Percentiles rank a stretch among this genome's conserved stretches.
phyloP scores from a whole-genome alignment of 2,113 vertebrate genomes.

The Charina bottae region DNA sequence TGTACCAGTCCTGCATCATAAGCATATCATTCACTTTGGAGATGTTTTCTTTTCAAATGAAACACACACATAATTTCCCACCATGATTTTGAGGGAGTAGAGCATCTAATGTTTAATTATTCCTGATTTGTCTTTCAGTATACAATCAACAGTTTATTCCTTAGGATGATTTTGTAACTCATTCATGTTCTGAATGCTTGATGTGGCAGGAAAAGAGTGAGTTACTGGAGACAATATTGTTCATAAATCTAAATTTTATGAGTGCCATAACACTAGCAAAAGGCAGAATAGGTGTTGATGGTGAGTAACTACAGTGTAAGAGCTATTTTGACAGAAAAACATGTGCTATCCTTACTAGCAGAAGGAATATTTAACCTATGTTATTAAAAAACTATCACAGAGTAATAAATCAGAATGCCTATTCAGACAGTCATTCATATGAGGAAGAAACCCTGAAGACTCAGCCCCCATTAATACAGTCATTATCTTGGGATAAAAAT shows the following conservation, averaged over 20 bases:
- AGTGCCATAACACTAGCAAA: slow-evolving; percentile 26
- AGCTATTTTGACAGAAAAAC: background rate
- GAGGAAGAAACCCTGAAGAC: background rate
- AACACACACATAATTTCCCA: slow-evolving; percentile 43
- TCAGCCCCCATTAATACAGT: background rate
- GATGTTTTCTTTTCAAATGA: slow-evolving; percentile 46
- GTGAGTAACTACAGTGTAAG: background rate
- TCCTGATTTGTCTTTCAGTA: slow-evolving; percentile 61
- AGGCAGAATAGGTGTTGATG: slow-evolving; percentile 11
- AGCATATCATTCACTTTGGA: slow-evolving; percentile 32
- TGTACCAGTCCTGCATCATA: background rate
- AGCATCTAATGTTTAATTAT: slow-evolving; percentile 60
- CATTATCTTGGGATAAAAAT: background rate
- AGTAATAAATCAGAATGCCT: slow-evolving; percentile 5
- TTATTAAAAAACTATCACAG: slow-evolving; percentile 2
- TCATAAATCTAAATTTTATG: slow-evolving; percentile 40
- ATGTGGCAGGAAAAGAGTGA: slow-evolving; percentile 32
- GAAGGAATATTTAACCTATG: background rate
- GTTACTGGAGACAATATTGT: slow-evolving; percentile 41
- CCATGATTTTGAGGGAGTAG: slow-evolving; percentile 59
- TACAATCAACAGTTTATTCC: slow-evolving; percentile 60
- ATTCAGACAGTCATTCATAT: background rate
- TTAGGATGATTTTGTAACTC: slow-evolving; percentile 41
- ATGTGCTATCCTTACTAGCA: background rate
- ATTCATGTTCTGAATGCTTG: slow-evolving; percentile 48